Conservation (phyloP, 2,888 invertebrate genomes). For the Cheilosia soror region DNA sequence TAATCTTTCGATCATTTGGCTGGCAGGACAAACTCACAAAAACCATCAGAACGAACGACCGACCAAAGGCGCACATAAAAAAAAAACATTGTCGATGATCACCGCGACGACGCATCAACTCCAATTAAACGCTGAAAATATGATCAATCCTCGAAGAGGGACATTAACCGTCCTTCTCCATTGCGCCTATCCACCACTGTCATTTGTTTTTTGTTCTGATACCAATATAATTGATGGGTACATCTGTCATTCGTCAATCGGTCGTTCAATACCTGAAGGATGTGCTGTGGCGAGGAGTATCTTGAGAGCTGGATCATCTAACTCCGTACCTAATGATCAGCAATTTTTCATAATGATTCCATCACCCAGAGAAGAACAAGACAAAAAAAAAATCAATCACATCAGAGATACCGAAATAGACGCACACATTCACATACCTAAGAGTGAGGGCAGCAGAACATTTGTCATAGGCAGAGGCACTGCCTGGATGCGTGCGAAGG, state of each 20-base stretch:
- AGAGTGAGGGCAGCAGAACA: constrained; percentile 46
- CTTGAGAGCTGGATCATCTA: constrained; percentile 53
- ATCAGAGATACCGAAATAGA: constrained; percentile 54
- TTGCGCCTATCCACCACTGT: constrained; percentile 45
- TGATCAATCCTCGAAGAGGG: constrained; percentile 67
- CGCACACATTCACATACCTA: neutral
- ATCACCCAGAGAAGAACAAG: constrained; percentile 72
- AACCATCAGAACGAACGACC: constrained; percentile 1
- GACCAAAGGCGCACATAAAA: constrained; percentile 1
- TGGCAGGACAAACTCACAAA: constrained; percentile 22
- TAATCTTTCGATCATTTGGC: constrained; percentile 72
- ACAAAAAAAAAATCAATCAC: constrained; percentile 75
- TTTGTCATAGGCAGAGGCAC: constrained; percentile 66
- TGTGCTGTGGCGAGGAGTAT: constrained; percentile 31
- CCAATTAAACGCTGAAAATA: constrained; percentile 75
- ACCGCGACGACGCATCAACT: constrained; percentile 69
- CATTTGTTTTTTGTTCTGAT: constrained; percentile 28
- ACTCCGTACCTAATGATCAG: constrained; percentile 76
- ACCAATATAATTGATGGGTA: constrained; percentile 68
- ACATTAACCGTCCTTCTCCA: constrained; percentile 55
- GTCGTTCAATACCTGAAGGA: constrained; percentile 44
- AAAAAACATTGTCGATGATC: constrained; percentile 66
- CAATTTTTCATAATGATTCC: constrained; percentile 78
- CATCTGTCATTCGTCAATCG: constrained; percentile 74
- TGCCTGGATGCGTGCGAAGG: constrained; percentile 35